A percentile compares a stretch with the other conserved stretches of the same genome.
These are phyloP conservation scores for Trissolcus brochymenae DNA, from an alignment of 2,888 invertebrate genomes.

Conservation along the genomic window DNA sequence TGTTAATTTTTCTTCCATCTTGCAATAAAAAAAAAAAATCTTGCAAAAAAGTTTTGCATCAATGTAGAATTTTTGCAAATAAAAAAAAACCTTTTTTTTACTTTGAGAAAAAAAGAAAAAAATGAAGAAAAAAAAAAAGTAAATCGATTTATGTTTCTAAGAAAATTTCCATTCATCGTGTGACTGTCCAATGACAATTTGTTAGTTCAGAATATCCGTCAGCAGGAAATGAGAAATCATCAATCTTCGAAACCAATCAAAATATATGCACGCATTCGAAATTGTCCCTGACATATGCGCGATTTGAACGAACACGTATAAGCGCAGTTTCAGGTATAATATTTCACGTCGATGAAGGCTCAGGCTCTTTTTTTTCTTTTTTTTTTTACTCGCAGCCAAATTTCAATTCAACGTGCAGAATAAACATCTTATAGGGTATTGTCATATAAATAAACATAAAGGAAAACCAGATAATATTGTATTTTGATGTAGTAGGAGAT, in stretches of 20 bases:
- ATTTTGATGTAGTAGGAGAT: slow-evolving; percentile 31
- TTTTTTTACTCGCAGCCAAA: no score
- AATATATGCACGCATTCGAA: slow-evolving; percentile 5
- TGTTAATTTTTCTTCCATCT: no score
- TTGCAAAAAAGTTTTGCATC: no score
- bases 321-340: no score
- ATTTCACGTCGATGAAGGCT: neutral
- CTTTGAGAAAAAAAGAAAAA: neutral
- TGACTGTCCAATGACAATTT: neutral
- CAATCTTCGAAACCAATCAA: slow-evolving; percentile 20
- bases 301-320: neutral
- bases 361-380: neutral
- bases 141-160: neutral
- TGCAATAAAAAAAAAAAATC: no score
- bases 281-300: slow-evolving; percentile 9
- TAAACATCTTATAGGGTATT: slow-evolving; percentile 9
- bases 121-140: neutral
- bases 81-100: no score
- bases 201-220: slow-evolving; percentile 16
- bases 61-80: no score
- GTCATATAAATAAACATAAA: slow-evolving; percentile 40
- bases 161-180: no score
- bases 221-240: slow-evolving; percentile 50
- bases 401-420: slow-evolving; percentile 8
- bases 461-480: slow-evolving; percentile 35